These are phyloP conservation scores for Lepidocyrtinus sp. DNA, from an alignment of 2,888 invertebrate genomes.

Conservation along the genomic window DNA sequence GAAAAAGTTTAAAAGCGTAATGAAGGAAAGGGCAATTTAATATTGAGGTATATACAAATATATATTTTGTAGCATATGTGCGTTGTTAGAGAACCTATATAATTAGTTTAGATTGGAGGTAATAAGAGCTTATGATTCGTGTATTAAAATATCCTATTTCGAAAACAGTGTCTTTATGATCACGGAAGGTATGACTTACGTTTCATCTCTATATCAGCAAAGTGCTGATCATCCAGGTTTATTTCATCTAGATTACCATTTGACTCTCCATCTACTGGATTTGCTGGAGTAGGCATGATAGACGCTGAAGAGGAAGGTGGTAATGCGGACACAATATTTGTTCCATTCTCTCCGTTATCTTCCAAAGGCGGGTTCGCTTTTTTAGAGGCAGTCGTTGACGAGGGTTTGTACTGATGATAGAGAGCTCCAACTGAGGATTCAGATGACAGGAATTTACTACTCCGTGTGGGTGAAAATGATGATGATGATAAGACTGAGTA, in stretches of 20 bases:
- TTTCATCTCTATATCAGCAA: slow-evolving; percentile 7
- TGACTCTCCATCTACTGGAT: neutral
- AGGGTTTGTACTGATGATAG: slow-evolving; percentile 18
- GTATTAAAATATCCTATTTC: no score
- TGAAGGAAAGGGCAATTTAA: no score
- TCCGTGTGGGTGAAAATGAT: neutral
- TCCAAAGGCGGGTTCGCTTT: neutral
- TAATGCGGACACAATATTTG: neutral
- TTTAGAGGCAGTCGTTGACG: neutral
- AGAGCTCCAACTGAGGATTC: slow-evolving; percentile 15
- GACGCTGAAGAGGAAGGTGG: slow-evolving; percentile 34
- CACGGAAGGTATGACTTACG: slow-evolving; percentile 16
- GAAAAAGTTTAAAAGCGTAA: no score
- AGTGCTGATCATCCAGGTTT: slow-evolving; percentile 9
- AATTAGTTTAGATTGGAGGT: no score
- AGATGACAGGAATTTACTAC: slow-evolving; percentile 3
- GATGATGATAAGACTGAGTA: slow-evolving; percentile 1
- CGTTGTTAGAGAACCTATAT: no score
- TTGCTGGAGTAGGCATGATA: neutral
- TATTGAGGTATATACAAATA: no score
- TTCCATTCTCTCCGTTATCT: neutral
- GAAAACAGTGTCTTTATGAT: no score
- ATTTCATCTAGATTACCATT: slow-evolving; percentile 32
- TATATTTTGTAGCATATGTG: no score
- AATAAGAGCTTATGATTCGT: no score